Conservation (phyloP, 2,113 vertebrate genomes). For the Sinocyclocheilus anshuiensis region DNA sequence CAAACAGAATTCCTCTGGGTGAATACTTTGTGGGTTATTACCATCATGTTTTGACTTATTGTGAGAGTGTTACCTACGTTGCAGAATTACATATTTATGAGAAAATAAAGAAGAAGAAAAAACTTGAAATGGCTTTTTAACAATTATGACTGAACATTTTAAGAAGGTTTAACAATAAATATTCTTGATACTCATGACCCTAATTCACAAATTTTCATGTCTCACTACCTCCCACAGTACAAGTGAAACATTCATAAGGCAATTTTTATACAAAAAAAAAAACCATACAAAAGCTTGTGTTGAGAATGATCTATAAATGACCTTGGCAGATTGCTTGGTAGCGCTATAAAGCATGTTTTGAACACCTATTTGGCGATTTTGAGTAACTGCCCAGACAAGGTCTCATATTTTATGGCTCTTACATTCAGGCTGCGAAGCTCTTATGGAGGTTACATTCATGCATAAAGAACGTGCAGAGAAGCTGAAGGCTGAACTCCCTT, state of each 20-base stretch:
- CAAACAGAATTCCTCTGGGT: conserved; percentile 8
- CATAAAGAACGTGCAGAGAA: not conserved
- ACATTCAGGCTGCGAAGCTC: conserved; percentile 15
- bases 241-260: conserved; percentile 24
- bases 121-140: not conserved
- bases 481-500: conserved; percentile 39
- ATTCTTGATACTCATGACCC: not conserved
- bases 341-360: not conserved
- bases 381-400: not conserved
- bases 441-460: conserved; percentile 24
- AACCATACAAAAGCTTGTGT: not conserved
- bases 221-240: conserved; percentile 15
- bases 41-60: not conserved
- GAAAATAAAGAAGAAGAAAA: not conserved
- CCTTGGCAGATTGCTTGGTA: not conserved
- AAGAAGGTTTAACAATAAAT: conserved; percentile 9
- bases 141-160: not conserved
- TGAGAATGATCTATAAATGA: not conserved
- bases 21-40: not conserved
- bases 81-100: not conserved
- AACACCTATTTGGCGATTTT: not conserved
- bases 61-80: not conserved
- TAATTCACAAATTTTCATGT: conserved; percentile 19
- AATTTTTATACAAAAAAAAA: conserved; percentile 11
- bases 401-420: conserved; percentile 14